Percentiles rank a stretch among this genome's conserved stretches.
These are phyloP conservation scores for Ahaetulla prasina DNA, from an alignment of 2,113 vertebrate genomes.

Conservation along the genomic window DNA sequence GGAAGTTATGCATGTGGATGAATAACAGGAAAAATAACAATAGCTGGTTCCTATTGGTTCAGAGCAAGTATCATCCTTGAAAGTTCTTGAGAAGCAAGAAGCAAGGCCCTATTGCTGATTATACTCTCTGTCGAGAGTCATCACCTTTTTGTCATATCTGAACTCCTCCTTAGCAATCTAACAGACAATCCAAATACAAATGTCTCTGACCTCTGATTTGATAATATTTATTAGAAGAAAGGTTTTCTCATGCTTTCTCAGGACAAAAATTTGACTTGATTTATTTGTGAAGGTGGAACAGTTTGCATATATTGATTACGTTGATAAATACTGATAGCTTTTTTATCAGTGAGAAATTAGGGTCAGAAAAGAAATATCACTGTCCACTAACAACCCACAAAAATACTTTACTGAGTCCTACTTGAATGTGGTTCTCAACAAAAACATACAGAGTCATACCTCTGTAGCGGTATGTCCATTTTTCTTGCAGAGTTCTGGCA, in stretches of 20 bases:
- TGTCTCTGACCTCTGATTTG: neutral
- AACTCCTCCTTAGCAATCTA: neutral
- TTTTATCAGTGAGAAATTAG: neutral
- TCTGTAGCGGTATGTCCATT: neutral
- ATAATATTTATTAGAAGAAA: neutral
- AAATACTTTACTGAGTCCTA: neutral
- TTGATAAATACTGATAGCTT: neutral
- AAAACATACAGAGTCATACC: neutral
- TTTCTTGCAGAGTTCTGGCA: neutral
- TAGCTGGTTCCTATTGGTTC: neutral
- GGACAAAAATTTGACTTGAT: neutral
- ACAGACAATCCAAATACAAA: neutral
- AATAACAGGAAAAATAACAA: neutral
- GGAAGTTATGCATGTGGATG: neutral
- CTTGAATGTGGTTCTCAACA: neutral
- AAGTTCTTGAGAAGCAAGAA: neutral
- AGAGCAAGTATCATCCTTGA: neutral
- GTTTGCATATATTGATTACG: neutral
- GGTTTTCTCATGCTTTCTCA: neutral
- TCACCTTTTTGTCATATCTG: neutral
- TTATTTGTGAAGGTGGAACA: neutral
- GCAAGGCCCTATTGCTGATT: neutral
- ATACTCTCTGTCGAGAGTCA: neutral
- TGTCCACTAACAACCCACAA: neutral
- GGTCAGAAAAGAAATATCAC: neutral